Conservation (phyloP, 1,140 invertebrate genomes). For the Triops longicaudatus region DNA sequence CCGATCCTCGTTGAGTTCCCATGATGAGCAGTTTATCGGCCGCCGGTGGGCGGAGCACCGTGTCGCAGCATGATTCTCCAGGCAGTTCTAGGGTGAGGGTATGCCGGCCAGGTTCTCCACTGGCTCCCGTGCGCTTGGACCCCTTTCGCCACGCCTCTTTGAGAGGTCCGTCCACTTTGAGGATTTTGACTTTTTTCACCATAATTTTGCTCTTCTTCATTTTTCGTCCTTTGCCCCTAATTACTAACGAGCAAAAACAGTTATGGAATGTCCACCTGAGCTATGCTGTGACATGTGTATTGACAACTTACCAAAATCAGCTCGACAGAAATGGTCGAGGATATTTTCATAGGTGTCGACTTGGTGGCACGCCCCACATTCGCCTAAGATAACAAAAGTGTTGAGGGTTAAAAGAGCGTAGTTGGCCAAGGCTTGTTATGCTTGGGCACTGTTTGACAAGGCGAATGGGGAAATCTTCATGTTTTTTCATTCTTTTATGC, state of each 20-base stretch:
- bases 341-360: conserved; percentile 57
- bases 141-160: conserved; percentile 35
- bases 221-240: conserved; percentile 39
- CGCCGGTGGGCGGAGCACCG: conserved; percentile 27
- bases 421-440: conserved; percentile 9
- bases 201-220: conserved; percentile 37
- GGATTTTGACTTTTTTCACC: conserved; percentile 41
- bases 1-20: conserved; percentile 40
- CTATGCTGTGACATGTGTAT: background rate
- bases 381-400: conserved; percentile 19
- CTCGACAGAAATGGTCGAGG: conserved; percentile 53
- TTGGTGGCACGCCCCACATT: conserved; percentile 49
- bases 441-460: background rate
- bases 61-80: conserved; percentile 38
- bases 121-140: conserved; percentile 36
- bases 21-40: conserved; percentile 43
- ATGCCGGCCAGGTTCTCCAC: conserved; percentile 39
- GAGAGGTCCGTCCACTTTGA: conserved; percentile 35
- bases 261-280: conserved; percentile 21
- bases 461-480: background rate
- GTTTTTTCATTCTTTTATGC: background rate
- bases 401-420: background rate
- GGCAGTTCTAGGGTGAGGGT: background rate
- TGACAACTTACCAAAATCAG: conserved; percentile 49
- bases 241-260: conserved; percentile 36